A percentile compares a stretch with the other conserved stretches of the same genome.
Evolutionary conservation across 2,113 vertebrate genomes (phyloP).

Genomic region (Benitochromis conjunctus): DNA sequence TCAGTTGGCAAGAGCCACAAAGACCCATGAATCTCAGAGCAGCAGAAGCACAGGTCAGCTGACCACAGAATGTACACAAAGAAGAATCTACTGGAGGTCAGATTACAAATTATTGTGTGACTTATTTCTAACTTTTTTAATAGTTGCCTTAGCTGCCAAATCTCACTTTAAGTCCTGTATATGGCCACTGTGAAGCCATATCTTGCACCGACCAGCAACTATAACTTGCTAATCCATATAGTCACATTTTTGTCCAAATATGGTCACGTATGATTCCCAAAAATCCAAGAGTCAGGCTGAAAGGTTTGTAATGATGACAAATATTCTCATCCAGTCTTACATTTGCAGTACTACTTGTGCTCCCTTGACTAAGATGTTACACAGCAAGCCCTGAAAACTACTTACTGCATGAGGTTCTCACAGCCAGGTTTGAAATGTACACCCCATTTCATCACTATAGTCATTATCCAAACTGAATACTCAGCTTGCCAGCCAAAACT

Average conservation of each 20-base stretch:
- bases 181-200: background rate
- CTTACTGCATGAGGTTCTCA: conserved; percentile 14
- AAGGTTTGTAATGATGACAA: background rate
- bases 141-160: background rate
- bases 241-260: background rate
- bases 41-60: background rate
- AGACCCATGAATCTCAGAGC: background rate
- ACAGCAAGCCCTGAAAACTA: background rate
- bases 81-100: background rate
- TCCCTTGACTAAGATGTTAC: background rate
- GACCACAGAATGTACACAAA: background rate
- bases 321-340: background rate
- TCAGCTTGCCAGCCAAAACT: conserved; percentile 26
- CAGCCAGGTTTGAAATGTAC: conserved; percentile 29
- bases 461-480: conserved; percentile 52
- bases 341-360: background rate
- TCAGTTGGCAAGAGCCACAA: background rate
- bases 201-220: background rate
- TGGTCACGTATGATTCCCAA: background rate
- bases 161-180: background rate
- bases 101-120: background rate
- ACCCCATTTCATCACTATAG: conserved; percentile 23
- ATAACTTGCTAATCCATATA: background rate
- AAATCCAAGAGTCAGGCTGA: background rate
- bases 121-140: background rate